These are phyloP conservation scores for Drosophila arizonae DNA, from an alignment of 1,140 invertebrate genomes.

Conservation along the genomic window DNA sequence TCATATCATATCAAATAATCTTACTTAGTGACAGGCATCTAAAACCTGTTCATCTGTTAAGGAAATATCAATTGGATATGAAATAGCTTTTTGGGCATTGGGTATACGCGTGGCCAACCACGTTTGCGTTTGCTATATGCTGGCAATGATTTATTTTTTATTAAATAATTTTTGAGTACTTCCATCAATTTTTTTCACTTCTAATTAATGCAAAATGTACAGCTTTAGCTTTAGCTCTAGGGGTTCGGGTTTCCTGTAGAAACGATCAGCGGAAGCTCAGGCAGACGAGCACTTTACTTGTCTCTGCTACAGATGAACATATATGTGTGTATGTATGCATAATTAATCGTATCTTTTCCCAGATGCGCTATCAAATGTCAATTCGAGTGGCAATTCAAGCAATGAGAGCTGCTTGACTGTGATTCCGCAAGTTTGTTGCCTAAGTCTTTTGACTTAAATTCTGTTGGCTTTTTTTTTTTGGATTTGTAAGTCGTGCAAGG, in stretches of 20 bases:
- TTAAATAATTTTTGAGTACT: constrained; percentile 59
- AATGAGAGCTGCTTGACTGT: constrained; percentile 4
- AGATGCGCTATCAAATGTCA: constrained; percentile 58
- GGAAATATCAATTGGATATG: constrained; percentile 5
- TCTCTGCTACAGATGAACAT: constrained; percentile 9
- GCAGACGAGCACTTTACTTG: constrained; percentile 60
- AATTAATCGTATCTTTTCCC: constrained; percentile 57
- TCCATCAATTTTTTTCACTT: constrained; percentile 65
- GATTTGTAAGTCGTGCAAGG: constrained; percentile 46
- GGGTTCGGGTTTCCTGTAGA: constrained; percentile 65
- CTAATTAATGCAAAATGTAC: constrained; percentile 68
- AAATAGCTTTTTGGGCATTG: constrained; percentile 14
- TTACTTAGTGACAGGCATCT: background rate
- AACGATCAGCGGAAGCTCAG: constrained; percentile 63
- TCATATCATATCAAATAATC: no score
- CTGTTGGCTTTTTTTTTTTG: constrained; percentile 4
- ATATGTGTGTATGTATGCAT: constrained; percentile 42
- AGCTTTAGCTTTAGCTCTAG: constrained; percentile 20
- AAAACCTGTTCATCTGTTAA: constrained; percentile 15
- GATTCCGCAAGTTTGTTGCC: constrained; percentile 57
- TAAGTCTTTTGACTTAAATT: constrained; percentile 55
- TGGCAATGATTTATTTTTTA: constrained; percentile 65
- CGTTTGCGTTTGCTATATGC: constrained; percentile 10
- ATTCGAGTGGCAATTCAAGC: constrained; percentile 22
- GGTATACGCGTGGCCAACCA: constrained; percentile 34